Evolutionary conservation across 2,797 vertebrate species (phyloP).

Genomic region (Pachyuromys duprasi): DNA sequence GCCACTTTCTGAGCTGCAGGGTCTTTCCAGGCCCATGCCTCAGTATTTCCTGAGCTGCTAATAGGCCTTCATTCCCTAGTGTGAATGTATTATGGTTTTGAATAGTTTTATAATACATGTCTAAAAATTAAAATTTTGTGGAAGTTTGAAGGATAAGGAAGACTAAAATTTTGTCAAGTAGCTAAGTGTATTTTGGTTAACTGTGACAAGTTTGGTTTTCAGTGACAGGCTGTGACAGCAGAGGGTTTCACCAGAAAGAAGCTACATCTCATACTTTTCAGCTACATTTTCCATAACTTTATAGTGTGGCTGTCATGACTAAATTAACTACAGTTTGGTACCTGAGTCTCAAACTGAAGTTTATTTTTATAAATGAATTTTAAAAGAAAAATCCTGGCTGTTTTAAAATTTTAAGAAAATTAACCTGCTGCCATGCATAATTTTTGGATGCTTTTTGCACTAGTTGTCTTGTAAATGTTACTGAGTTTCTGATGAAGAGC

Average conservation of each 20-base stretch:
- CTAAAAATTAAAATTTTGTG: constrained; percentile 71
- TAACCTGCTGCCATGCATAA: constrained; percentile 46
- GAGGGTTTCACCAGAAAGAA: neutral
- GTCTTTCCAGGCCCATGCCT: constrained; percentile 63
- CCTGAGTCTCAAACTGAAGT: constrained; percentile 82
- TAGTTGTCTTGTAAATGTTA: constrained; percentile 66
- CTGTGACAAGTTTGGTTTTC: neutral
- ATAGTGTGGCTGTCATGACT: constrained; percentile 77
- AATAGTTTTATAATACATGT: constrained; percentile 73
- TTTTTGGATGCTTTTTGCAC: constrained; percentile 84
- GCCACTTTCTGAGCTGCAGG: constrained; percentile 60
- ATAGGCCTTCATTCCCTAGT: constrained; percentile 72
- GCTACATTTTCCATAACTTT: constrained; percentile 84
- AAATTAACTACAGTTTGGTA: constrained; percentile 85
- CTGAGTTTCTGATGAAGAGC: neutral
- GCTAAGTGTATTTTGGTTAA: constrained; percentile 60
- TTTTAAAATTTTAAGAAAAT: constrained; percentile 76
- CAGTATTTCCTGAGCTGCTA: constrained; percentile 68
- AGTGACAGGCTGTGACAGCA: neutral
- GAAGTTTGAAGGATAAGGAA: constrained; percentile 71
- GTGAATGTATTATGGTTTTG: constrained; percentile 82
- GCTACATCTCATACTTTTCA: constrained; percentile 68
- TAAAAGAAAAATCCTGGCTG: constrained; percentile 77
- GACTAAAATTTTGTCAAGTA: constrained; percentile 60
- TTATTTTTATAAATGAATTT: constrained; percentile 79